Evolutionary conservation across 2,113 vertebrate genomes (phyloP).

Genomic region (Serinus canaria): DNA sequence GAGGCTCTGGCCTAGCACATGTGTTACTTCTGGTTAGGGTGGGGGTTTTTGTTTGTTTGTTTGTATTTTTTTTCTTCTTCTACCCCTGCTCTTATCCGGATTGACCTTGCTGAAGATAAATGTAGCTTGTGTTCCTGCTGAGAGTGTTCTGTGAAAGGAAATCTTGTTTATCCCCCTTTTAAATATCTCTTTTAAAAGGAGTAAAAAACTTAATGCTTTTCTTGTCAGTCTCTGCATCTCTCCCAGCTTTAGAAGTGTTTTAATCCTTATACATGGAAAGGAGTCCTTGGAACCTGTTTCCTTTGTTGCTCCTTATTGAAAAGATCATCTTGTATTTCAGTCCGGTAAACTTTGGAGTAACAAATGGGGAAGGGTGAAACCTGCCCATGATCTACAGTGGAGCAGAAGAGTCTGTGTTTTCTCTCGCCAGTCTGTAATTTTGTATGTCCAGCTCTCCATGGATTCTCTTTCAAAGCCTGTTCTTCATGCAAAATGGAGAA

Average conservation of each 20-base stretch:
- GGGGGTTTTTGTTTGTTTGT: background rate
- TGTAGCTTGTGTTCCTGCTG: background rate
- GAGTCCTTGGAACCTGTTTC: background rate
- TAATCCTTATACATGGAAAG: background rate
- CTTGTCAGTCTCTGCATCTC: background rate
- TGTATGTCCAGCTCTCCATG: background rate
- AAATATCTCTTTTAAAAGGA: background rate
- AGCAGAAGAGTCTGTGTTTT: background rate
- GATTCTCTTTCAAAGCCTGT: background rate
- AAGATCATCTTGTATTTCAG: background rate
- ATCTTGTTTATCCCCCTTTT: background rate
- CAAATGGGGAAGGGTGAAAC: background rate
- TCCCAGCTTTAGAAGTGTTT: background rate
- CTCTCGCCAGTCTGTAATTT: background rate
- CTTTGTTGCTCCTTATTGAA: background rate
- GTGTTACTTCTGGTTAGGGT: background rate
- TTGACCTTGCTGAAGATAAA: background rate
- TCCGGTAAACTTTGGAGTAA: background rate
- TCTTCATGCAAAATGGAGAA: background rate
- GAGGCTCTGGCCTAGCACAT: background rate
- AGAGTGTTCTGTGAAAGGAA: background rate
- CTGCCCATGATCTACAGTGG: background rate
- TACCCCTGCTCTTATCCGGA: background rate
- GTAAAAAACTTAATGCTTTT: background rate
- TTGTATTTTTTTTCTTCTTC: background rate